Base-by-base conservation (phyloP, 30 jellyfish, hydroid and myxozoan species). In the Clytia hemisphaerica region DNA sequence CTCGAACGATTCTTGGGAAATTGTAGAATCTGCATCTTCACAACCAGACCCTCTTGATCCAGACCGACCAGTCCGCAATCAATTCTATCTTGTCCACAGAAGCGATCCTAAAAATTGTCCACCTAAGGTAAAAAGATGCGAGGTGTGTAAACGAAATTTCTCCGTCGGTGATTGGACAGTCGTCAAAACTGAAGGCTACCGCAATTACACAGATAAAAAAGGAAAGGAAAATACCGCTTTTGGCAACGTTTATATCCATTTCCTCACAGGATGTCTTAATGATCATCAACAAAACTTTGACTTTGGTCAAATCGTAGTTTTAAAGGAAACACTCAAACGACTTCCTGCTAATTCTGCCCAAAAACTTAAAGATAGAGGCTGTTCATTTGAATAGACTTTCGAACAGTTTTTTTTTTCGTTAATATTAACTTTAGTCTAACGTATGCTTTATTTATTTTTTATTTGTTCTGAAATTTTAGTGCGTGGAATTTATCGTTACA, bases 261-360 rank as follows among this genome's bases (percentile, higher is more conserved):
- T n/a, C 22, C 64, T 50, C 25, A 7, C 32, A 6, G 21, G 22
- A 9, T 50, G 64, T 18, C 64, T 50, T n/a, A 50, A 7, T 4
- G 64, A 50, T n/a, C 25, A n/a, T 32, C 64, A 50, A 32, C 64
- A 50, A 50, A 50, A 18, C 22, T 50, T 50, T 50, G 64, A 50
- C 10, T 50, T 50, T 16, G 10, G 14, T 16, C 14, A 10, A 7
- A 16, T 40, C 14, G 16, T 16, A 7, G 53, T 40, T 40, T 16
- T 40, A 40, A 10, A 40, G 16, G 53, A 40, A 40, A 40, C 53
- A 40, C 16, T 40, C 14, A 40, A 40, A 40, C 10, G 16, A 40
- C 53, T 40, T 16, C 53, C 53, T 7, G 14, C 53, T 7, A 16
- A 40, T 40, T 40, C 53, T 40, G 53, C 16, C 53, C 53, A 16